Evolutionary conservation across 2,888 invertebrate genomes (phyloP), one percentile per base, ranked within the genome.

Genomic region (Lasioglossum morio): DNA sequence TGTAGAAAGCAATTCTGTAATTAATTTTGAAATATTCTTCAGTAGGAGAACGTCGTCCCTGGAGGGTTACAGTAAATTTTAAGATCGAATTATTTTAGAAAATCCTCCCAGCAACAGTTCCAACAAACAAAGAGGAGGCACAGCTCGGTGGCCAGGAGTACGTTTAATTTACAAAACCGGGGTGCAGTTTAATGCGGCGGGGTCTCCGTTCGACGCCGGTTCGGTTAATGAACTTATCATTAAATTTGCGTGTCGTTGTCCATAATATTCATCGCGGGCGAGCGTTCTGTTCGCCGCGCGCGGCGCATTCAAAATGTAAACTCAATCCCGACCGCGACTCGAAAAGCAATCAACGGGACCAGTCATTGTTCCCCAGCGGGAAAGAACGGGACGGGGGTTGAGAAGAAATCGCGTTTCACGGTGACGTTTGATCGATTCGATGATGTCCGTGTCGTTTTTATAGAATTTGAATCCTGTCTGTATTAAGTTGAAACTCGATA

Each of bases 261-360:
- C 70, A 48, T 85, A 76, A 89, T 82, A 86, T 88, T 79, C 72
- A 85, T 77, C 72, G 81, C 46, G 60, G 76, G 37, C 79, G 74
- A 10, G 53, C 43, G 27, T 46, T 40, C 53, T 75, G 12, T 2
- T 30, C 16, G 14, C 48, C 19, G 30, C 19, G n/a, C 48, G 63
- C 48, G 63, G 57, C 57, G 72, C 82, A 78, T 89, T 89, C 84
- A 86, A 90, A 89, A 88, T 89, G 89, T 84, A 90, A 90, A 90
- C 84, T 78, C 90, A 89, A 90, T 88, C 80, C 81, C 73, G 83
- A 34, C 76, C 75, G 69, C 77, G 89, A 90, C 83, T 87, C 82
- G 87, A 82, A 82, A 78, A 74, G 73, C 89, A 88, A 89, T 89
- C 88, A 86, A 81, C 77, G 73, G 73, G 53, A 1, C 34, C 77